Evolutionary conservation across 2,113 vertebrate genomes (phyloP).

Genomic region (Bagarius yarrelli): DNA sequence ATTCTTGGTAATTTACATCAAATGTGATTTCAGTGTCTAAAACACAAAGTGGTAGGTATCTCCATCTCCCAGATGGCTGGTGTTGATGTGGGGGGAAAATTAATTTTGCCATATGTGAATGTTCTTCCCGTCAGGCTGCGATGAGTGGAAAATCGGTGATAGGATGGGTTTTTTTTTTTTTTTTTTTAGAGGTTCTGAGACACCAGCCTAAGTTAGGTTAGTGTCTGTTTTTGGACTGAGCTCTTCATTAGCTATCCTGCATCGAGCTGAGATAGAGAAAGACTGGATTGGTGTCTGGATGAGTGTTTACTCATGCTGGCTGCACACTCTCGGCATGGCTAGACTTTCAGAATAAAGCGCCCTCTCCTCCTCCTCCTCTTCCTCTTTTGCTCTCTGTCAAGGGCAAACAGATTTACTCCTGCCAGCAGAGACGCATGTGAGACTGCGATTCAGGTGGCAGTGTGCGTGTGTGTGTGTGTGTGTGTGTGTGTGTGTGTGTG

Average conservation of each 20-base stretch:
- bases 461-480: neutral
- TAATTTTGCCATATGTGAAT: neutral
- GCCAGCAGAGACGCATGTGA: conserved; percentile 15
- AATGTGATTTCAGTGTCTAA: neutral
- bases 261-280: conserved; percentile 22
- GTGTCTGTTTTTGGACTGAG: conserved; percentile 10
- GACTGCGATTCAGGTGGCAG: conserved; percentile 16
- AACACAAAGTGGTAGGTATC: neutral
- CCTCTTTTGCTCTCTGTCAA: conserved; percentile 25
- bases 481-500: neutral
- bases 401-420: conserved; percentile 41
- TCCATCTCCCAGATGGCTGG: neutral
- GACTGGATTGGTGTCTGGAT: neutral
- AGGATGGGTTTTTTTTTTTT: neutral
- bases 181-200: neutral
- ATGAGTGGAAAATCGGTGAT: neutral
- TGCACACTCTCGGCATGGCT: conserved; percentile 32
- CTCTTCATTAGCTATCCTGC: conserved; percentile 25
- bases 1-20: neutral
- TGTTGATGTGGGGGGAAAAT: neutral
- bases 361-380: neutral
- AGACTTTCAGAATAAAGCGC: conserved; percentile 6
- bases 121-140: too few relatives aligned
- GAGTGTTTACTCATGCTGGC: neutral
- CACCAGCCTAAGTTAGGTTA: conserved; percentile 7